phyloP scores from a whole-genome alignment of 2,113 vertebrate genomes.

The Himantopus leucocephalus region DNA sequence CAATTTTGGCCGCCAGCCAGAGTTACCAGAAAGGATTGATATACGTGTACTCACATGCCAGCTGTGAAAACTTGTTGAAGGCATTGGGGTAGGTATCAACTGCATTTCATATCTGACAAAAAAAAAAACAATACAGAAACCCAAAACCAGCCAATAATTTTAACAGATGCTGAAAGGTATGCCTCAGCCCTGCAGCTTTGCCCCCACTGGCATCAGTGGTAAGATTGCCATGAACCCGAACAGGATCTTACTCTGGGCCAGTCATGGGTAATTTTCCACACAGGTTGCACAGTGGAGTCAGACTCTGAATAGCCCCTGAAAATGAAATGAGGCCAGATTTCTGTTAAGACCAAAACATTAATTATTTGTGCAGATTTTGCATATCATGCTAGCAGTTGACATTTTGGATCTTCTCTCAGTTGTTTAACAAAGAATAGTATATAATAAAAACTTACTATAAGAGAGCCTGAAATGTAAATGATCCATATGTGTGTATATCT shows the following conservation, averaged over 20 bases:
- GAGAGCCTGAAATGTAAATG: background rate
- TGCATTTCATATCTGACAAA: background rate
- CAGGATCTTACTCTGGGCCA: background rate
- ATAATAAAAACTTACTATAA: background rate
- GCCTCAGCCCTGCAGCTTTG: background rate
- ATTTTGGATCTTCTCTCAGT: background rate
- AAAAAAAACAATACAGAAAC: background rate
- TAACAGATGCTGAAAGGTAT: background rate
- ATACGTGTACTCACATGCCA: background rate
- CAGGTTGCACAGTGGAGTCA: fast-evolving
- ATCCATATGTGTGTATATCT: background rate
- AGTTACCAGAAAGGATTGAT: background rate
- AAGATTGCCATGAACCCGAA: background rate
- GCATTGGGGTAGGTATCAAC: background rate
- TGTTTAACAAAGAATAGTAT: background rate
- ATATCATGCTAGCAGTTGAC: background rate
- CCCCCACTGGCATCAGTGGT: background rate
- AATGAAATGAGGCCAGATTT: background rate
- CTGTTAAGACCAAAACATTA: background rate
- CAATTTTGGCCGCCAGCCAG: background rate
- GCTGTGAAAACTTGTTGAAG: background rate
- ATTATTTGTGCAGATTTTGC: background rate
- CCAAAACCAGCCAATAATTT: background rate
- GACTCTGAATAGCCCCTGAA: background rate
- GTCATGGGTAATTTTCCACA: background rate